Conservation (phyloP, 1,140 invertebrate genomes). For the Mizuhopecten yessoensis region DNA sequence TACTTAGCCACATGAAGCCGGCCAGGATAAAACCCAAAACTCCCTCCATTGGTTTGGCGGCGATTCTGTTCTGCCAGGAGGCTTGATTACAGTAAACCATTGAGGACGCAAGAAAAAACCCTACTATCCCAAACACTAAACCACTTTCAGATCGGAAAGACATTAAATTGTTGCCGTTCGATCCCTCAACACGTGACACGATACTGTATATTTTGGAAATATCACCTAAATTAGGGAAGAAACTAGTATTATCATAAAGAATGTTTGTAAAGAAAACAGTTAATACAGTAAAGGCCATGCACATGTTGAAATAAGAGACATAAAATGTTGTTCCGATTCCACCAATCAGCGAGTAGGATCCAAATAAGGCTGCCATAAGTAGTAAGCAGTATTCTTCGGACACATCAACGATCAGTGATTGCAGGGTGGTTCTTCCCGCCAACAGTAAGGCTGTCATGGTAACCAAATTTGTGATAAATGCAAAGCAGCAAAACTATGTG, state of each 20-base stretch:
- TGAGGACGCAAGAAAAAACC: constrained; percentile 77
- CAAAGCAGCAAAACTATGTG: constrained; percentile 80
- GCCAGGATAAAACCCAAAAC: constrained; percentile 83
- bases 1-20: constrained; percentile 82
- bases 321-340: constrained; percentile 84
- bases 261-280: constrained; percentile 72
- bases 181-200: constrained; percentile 74
- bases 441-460: constrained; percentile 74
- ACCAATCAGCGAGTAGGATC: no score
- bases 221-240: constrained; percentile 62
- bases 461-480: constrained; percentile 81
- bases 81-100: constrained; percentile 83
- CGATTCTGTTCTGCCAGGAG: constrained; percentile 82
- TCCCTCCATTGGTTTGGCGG: no score
- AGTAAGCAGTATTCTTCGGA: constrained; percentile 76
- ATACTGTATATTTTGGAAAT: constrained; percentile 70
- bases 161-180: constrained; percentile 77
- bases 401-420: constrained; percentile 72
- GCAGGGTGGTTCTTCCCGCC: constrained; percentile 72
- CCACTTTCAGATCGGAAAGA: constrained; percentile 76
- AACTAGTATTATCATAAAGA: constrained; percentile 61
- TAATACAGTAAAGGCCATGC: constrained; percentile 80
- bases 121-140: constrained; percentile 79
- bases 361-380: constrained; percentile 76
- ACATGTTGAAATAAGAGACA: constrained; percentile 83